These are phyloP conservation scores for Hipposideros larvatus DNA, from an alignment of 2,797 vertebrate genomes.

Conservation along the genomic window DNA sequence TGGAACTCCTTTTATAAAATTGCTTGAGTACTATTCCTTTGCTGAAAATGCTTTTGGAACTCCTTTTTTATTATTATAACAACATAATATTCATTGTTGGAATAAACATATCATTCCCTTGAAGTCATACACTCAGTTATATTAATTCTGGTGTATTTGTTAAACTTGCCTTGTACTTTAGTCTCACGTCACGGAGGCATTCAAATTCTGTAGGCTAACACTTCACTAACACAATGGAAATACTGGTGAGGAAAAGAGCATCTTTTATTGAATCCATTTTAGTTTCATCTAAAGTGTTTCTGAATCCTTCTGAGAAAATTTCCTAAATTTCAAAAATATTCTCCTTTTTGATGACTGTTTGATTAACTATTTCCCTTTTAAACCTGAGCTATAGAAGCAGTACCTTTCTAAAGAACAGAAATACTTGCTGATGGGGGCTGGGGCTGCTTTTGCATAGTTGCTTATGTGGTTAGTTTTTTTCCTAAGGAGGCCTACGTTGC, in stretches of 20 bases:
- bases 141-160: conserved; percentile 26
- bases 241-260: neutral
- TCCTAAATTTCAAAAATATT: conserved; percentile 52
- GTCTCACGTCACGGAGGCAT: neutral
- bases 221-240: neutral
- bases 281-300: conserved; percentile 42
- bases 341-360: conserved; percentile 20
- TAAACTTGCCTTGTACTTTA: conserved; percentile 46
- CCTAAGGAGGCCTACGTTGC: neutral
- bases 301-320: conserved; percentile 12
- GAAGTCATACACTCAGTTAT: neutral
- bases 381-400: neutral
- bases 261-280: conserved; percentile 59
- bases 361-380: conserved; percentile 27
- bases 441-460: conserved; percentile 32
- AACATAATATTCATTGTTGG: neutral
- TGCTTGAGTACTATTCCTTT: neutral
- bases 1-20: conserved; percentile 9
- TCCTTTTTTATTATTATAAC: neutral
- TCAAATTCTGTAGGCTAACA: conserved; percentile 16
- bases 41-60: conserved; percentile 39
- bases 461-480: conserved; percentile 22
- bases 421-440: neutral
- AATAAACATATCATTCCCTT: conserved; percentile 15
- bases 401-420: conserved; percentile 64